A percentile compares a stretch with the other conserved stretches of the same genome.
phyloP scores from a whole-genome alignment of 2,797 vertebrate species.

The Hippocampus kuda region DNA sequence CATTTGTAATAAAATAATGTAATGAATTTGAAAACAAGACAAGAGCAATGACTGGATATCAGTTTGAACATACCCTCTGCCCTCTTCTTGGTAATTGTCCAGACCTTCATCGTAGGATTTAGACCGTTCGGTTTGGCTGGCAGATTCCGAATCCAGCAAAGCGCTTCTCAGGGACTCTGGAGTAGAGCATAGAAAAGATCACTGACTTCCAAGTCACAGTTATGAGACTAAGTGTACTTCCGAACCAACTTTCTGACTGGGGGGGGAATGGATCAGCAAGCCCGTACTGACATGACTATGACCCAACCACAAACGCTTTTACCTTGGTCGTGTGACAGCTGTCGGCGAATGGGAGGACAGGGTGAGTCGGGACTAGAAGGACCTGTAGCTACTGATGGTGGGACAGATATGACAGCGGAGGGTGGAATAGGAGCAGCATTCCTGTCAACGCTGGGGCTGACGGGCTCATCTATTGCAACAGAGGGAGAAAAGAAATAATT shows the following conservation, averaged over 20 bases:
- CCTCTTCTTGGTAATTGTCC: slow-evolving; percentile 88
- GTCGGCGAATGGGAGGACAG: slow-evolving; percentile 82
- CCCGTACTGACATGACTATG: neutral
- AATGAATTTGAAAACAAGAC: neutral
- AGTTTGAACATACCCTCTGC: slow-evolving; percentile 72
- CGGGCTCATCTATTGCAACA: slow-evolving; percentile 79
- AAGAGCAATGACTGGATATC: neutral
- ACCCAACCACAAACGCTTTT: slow-evolving; percentile 16
- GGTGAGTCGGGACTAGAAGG: slow-evolving; percentile 78
- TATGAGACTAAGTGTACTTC: neutral
- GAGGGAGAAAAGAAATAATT: neutral
- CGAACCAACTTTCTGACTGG: neutral
- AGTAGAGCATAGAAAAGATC: neutral
- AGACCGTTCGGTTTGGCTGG: slow-evolving; percentile 83
- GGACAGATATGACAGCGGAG: slow-evolving; percentile 87
- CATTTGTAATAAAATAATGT: neutral
- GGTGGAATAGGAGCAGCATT: slow-evolving; percentile 85
- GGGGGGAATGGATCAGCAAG: neutral
- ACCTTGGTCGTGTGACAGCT: slow-evolving; percentile 98
- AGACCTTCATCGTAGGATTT: slow-evolving; percentile 95
- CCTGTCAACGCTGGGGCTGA: slow-evolving; percentile 89
- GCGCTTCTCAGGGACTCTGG: slow-evolving; percentile 76
- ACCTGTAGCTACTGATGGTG: slow-evolving; percentile 68
- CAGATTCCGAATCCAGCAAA: slow-evolving; percentile 75
- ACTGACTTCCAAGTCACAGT: neutral